Base-by-base conservation (phyloP, 2,797 vertebrate genomes). In the Hoplostethus mediterraneus region DNA sequence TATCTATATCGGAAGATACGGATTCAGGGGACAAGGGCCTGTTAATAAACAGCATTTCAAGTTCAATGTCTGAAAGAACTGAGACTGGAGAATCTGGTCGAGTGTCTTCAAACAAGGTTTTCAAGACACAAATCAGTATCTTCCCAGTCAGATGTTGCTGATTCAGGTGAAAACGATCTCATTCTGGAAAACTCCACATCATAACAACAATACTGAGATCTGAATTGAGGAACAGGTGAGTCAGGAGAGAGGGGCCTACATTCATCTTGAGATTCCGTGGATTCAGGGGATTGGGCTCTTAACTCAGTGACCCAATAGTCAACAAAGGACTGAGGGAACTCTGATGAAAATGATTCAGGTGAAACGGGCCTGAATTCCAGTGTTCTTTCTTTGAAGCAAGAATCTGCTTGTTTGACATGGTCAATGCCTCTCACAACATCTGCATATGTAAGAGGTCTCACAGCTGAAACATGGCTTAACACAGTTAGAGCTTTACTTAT, bases 181-280 rank as follows among this genome's bases (percentile, higher is more conserved):
- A 11, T 53, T 8, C 17, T 13, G 42, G 36, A 30, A 33, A 28
- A 44, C 2, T 7, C 38, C 30, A 52, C 6, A 40, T 40, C 28
- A 30, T 30, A 52, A 40, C 14, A 28, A 44, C 33, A 61, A 16
- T 14, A 30, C 14, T 40, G 47, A 21, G 16, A 28, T 10, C 12
- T 9, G 45, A 44, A 70, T 4, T 45, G 9, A 49, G 58, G 67
- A 53, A 70, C 28, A 8, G 57, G 67, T 52, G 61, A 63, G 16
- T 63, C 25, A 53, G 55, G 30, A 36, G 55, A 36, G 25, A 57
- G 55, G 51, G 51, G 51, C 21, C 51, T 52, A 52, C 10, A 52
- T 28, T 52, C 51, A 52, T 52, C 21, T 17, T 25, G 7, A 28
- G 21, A 52, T 52, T 17, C 10, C 11, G 4, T 25, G 8, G 17